phyloP scores from a whole-genome alignment of 2,888 invertebrate genomes.

The Tipula confusa region DNA sequence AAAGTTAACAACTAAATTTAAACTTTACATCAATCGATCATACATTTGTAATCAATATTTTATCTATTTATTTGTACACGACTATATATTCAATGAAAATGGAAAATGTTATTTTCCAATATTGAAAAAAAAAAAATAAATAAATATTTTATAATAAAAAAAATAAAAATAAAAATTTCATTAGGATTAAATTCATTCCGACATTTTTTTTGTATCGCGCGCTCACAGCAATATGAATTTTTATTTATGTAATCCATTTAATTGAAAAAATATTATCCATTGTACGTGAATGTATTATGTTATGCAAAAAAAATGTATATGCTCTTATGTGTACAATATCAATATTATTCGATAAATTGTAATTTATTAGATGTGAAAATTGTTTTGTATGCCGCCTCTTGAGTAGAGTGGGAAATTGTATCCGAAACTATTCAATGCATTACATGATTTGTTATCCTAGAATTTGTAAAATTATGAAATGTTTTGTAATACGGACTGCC shows the following conservation, averaged over 20 bases:
- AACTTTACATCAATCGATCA: not conserved
- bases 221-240: not conserved
- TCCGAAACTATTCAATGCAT: no score
- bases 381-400: no score
- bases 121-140: no score
- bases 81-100: not conserved
- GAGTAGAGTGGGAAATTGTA: no score
- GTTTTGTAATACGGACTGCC: no score
- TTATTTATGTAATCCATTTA: not conserved
- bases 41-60: not conserved
- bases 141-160: no score
- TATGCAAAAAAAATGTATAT: not conserved
- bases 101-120: no score
- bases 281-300: not conserved
- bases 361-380: no score
- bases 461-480: no score
- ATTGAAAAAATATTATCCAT: conserved; percentile 5
- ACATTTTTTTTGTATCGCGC: not conserved
- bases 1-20: not conserved
- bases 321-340: not conserved
- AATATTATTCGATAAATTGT: no score
- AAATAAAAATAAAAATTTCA: not conserved
- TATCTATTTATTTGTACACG: not conserved
- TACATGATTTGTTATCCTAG: no score
- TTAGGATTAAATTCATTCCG: not conserved